Conservation (phyloP, 2,113 vertebrate species). For the Dipodomys merriami region DNA sequence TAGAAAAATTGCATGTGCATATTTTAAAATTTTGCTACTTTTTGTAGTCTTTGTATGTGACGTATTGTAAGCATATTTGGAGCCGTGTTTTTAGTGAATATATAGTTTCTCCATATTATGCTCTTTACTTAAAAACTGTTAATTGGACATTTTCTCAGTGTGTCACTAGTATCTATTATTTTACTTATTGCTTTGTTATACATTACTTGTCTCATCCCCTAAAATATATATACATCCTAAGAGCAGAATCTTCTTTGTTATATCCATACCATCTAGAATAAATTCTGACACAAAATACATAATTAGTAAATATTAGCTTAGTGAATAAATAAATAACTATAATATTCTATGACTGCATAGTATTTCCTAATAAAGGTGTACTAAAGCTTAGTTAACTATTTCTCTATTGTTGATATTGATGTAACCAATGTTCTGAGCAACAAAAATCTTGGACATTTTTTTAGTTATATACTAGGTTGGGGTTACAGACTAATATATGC, state of each 20-base stretch:
- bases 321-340: conserved; percentile 35
- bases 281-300: neutral
- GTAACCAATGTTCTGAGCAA: neutral
- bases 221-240: neutral
- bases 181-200: neutral
- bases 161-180: neutral
- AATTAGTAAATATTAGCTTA: neutral
- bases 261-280: neutral
- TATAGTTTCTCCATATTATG: neutral
- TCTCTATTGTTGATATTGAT: conserved; percentile 25
- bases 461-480: conserved; percentile 9
- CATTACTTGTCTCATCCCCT: neutral
- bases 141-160: conserved; percentile 1
- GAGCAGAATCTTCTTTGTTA: neutral
- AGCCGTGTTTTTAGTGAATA: neutral
- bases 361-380: conserved; percentile 37
- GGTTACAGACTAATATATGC: conserved; percentile 48
- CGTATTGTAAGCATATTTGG: neutral
- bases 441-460: neutral
- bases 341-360: neutral
- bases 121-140: conserved; percentile 27
- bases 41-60: neutral
- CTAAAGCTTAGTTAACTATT: neutral
- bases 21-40: conserved; percentile 47
- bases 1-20: conserved; percentile 52